phyloP scores from a whole-genome alignment of 2,113 vertebrate genomes.

The Elephas maximus region DNA sequence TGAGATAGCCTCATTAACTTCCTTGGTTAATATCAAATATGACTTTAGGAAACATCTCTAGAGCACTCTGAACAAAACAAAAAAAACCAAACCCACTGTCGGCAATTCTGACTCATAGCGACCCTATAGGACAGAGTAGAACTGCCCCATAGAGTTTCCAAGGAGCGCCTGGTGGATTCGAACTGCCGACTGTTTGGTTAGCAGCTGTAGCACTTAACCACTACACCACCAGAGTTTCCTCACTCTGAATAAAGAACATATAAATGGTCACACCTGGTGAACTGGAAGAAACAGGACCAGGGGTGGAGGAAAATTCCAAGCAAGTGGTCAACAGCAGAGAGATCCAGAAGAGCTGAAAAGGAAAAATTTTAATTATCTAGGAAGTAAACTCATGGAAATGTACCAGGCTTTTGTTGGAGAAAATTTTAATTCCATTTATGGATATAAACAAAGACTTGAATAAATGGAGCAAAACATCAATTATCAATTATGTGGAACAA shows the following conservation, averaged over 20 bases:
- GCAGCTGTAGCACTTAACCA: too few relatives aligned
- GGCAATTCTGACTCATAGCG: too few relatives aligned
- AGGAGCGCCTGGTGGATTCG: too few relatives aligned
- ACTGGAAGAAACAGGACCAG: background rate
- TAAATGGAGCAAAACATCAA: background rate
- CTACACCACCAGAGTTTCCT: too few relatives aligned
- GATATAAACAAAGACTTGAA: conserved; percentile 30
- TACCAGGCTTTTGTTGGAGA: background rate
- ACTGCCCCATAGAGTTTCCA: too few relatives aligned
- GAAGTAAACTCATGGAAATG: conserved; percentile 47
- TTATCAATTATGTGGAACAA: background rate
- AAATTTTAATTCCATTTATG: background rate
- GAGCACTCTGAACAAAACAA: background rate
- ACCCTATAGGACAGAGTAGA: too few relatives aligned
- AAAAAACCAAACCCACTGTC: too few relatives aligned
- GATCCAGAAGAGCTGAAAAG: background rate
- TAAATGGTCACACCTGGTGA: background rate
- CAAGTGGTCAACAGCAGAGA: background rate
- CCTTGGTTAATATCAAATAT: background rate
- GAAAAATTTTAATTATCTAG: conserved; percentile 35
- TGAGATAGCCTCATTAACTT: background rate
- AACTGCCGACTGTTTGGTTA: too few relatives aligned
- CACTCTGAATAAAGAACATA: background rate
- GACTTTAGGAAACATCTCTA: background rate
- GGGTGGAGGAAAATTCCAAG: background rate